Base-by-base conservation (phyloP, 1,140 invertebrate species). In the Asobara japonica region DNA sequence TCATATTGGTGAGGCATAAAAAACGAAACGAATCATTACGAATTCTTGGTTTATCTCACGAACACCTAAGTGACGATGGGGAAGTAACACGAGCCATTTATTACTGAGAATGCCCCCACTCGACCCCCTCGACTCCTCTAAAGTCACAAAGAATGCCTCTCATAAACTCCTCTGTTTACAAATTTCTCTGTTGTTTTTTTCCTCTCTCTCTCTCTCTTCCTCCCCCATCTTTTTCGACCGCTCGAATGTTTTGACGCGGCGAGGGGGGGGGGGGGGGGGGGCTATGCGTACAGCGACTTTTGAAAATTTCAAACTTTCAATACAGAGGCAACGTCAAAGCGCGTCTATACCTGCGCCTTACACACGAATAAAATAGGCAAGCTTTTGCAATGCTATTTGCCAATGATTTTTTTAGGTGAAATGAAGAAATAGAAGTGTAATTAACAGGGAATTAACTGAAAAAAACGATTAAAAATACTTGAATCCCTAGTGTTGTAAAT, bases 101-200 rank as follows among this genome's bases (percentile, higher is more conserved):
- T 13, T 56, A 56, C 51, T 10, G 13, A 56, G 51, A 56, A 56
- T 56, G 2, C 11, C 51, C 51, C 51, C 51, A 56, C 51, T 51
- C 45, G 45, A 0, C 18, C 4, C 11, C 45, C 2, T 3, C 20
- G 10, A 25, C 18, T 56, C 51, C 20, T 56, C 51, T 11, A 10
- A 16, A 56, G 20, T 25, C 51, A 56, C 51, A 56, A 56, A 56
- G 51, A 56, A 56, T 56, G 20, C 51, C 51, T 51, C 51, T 56
- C 51, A 51, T 20, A 16, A 56, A 56, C 51, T 56, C 22, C 22
- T 56, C 51, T 56, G 51, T 56, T 56, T 56, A 56, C 51, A 27
- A 56, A 6, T 36, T 36, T 36, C 11, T 36, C 31, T 36, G 5
- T 56, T 27, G 22, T 27, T 25, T 27, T 56, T 27, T 25, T 18